A percentile compares a stretch with the other conserved stretches of the same genome.
Evolutionary conservation across 2,797 vertebrate genomes (phyloP).

Genomic region (Platalea minor): DNA sequence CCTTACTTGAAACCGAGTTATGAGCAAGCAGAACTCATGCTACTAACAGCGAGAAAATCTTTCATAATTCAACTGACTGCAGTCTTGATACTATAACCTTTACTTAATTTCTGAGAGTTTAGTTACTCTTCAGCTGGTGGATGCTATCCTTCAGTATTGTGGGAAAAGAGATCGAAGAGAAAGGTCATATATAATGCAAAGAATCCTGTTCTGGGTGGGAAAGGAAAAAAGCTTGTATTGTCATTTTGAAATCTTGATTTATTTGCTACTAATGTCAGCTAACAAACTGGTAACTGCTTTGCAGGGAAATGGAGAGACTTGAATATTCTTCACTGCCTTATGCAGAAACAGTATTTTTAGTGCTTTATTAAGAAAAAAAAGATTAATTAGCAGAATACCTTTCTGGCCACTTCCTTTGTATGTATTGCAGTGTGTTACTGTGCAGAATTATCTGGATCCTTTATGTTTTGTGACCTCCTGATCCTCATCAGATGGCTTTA

Average conservation of each 20-base stretch:
- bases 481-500: neutral
- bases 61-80: neutral
- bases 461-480: neutral
- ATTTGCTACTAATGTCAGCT: neutral
- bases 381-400: neutral
- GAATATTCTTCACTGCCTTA: neutral
- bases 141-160: neutral
- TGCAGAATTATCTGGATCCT: neutral
- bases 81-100: neutral
- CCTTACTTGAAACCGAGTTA: neutral
- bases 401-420: neutral
- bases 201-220: neutral
- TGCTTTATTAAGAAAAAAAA: neutral
- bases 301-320: neutral
- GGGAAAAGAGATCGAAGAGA: neutral
- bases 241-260: neutral
- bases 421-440: neutral
- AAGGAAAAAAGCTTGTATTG: neutral
- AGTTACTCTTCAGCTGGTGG: neutral
- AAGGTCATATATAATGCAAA: neutral
- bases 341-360: neutral
- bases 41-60: neutral
- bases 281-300: neutral
- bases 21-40: neutral
- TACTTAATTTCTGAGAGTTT: neutral